phyloP scores from a whole-genome alignment of 2,113 vertebrate genomes.

The Ciconia boyciana region DNA sequence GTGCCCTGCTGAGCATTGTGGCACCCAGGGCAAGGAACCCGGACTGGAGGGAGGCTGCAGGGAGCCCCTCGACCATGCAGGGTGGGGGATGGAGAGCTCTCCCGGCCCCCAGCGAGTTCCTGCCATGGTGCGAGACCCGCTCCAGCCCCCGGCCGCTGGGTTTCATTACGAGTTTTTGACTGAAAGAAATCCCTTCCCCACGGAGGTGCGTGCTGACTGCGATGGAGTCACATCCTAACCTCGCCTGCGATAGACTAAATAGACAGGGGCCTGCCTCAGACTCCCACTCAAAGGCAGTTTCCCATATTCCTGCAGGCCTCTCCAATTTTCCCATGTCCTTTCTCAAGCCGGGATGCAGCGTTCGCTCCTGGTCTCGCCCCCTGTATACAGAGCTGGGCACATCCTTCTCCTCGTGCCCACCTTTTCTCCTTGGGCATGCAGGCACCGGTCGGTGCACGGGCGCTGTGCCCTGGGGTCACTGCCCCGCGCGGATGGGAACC shows the following conservation, averaged over 20 bases:
- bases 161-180: not conserved
- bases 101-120: fast-evolving
- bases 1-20: not conserved
- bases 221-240: not conserved
- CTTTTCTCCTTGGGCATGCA: not conserved
- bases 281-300: not conserved
- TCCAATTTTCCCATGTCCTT: not conserved
- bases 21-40: not conserved
- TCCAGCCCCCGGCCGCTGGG: not conserved
- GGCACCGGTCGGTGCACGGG: fast-evolving
- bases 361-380: not conserved
- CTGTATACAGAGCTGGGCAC: not conserved
- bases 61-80: not conserved
- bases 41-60: fast-evolving
- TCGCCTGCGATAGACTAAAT: not conserved
- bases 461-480: not conserved
- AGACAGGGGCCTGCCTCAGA: not conserved
- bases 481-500: fast-evolving
- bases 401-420: not conserved
- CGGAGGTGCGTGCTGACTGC: not conserved
- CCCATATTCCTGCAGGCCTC: not conserved
- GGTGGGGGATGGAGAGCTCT: not conserved
- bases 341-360: not conserved
- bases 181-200: not conserved
- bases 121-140: fast-evolving